Percentiles rank a stretch among this genome's conserved stretches.
Evolutionary conservation across 2,888 invertebrate genomes (phyloP).

Genomic region (Apomyelois bistriatella): DNA sequence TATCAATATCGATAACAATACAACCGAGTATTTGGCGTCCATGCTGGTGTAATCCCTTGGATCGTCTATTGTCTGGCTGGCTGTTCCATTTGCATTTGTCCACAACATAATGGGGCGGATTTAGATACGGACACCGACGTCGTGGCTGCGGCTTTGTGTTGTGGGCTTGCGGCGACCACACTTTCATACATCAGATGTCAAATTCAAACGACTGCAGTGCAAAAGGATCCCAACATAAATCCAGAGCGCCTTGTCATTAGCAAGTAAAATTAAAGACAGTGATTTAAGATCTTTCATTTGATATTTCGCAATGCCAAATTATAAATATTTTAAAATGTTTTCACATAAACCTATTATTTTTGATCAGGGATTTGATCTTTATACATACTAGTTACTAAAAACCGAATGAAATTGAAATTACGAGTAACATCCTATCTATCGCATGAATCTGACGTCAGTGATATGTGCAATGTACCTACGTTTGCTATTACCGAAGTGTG

Average conservation of each 20-base stretch:
- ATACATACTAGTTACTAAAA: too few species aligned
- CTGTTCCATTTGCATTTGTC: conserved; percentile 35
- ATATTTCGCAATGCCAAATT: too few species aligned
- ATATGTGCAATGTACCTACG: conserved; percentile 7
- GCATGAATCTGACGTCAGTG: conserved; percentile 18
- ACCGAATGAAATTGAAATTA: too few species aligned
- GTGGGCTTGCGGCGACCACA: neutral
- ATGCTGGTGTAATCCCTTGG: conserved; percentile 21
- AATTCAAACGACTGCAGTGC: neutral
- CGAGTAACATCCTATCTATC: too few species aligned
- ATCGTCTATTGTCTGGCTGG: conserved; percentile 26
- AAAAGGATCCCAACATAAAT: too few species aligned
- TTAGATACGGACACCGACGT: conserved; percentile 20
- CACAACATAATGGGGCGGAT: conserved; percentile 28
- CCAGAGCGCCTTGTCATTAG: too few species aligned
- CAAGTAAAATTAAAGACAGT: too few species aligned
- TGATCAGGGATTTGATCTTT: too few species aligned
- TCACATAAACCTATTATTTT: too few species aligned
- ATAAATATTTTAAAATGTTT: too few species aligned
- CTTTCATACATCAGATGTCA: conserved; percentile 9
- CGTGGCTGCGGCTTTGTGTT: conserved; percentile 15
- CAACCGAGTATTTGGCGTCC: neutral
- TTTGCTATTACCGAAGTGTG: conserved; percentile 12
- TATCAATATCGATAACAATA: neutral
- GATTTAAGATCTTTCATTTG: too few species aligned